phyloP scores from a whole-genome alignment of 2,888 invertebrate species.

The Nephrocerus scutellatus region DNA sequence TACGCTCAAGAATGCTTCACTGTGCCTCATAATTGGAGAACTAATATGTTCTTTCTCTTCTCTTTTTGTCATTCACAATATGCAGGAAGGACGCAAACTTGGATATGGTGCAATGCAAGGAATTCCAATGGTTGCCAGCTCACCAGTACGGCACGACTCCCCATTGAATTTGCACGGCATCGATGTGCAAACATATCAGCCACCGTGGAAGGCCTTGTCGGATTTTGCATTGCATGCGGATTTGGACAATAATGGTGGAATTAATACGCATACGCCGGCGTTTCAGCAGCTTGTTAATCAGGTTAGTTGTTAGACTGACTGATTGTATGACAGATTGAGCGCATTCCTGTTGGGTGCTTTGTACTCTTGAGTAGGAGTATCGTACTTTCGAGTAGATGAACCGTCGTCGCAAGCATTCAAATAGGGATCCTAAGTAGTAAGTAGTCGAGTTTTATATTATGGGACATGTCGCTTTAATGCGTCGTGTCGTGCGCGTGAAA shows the following conservation, averaged over 20 bases:
- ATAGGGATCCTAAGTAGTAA: too few relatives aligned
- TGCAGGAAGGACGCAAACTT: slow-evolving; percentile 88
- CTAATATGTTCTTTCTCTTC: slow-evolving; percentile 39
- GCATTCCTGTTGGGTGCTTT: not conserved
- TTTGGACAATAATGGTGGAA: slow-evolving; percentile 64
- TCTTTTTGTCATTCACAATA: slow-evolving; percentile 41
- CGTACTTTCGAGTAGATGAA: too few relatives aligned
- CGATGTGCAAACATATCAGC: slow-evolving; percentile 87
- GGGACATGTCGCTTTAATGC: too few relatives aligned
- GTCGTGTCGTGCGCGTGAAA: too few relatives aligned
- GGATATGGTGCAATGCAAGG: slow-evolving; percentile 93
- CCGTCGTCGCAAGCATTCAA: too few relatives aligned
- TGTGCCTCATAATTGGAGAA: slow-evolving; percentile 2
- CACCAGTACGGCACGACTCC: slow-evolving; percentile 84
- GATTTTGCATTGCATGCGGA: slow-evolving; percentile 95
- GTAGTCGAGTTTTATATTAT: too few relatives aligned
- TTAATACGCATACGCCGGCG: slow-evolving; percentile 80
- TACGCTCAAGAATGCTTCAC: slow-evolving; percentile 45
- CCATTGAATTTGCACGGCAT: slow-evolving; percentile 79
- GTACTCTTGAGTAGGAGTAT: too few relatives aligned
- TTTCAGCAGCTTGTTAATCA: slow-evolving; percentile 96
- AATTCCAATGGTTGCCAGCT: slow-evolving; percentile 95
- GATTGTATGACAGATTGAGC: not conserved
- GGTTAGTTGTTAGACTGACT: slow-evolving; percentile 61
- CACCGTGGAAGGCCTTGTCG: slow-evolving; percentile 93